Conservation (phyloP, 2,797 vertebrate genomes). For the Epinephelus coioides region DNA sequence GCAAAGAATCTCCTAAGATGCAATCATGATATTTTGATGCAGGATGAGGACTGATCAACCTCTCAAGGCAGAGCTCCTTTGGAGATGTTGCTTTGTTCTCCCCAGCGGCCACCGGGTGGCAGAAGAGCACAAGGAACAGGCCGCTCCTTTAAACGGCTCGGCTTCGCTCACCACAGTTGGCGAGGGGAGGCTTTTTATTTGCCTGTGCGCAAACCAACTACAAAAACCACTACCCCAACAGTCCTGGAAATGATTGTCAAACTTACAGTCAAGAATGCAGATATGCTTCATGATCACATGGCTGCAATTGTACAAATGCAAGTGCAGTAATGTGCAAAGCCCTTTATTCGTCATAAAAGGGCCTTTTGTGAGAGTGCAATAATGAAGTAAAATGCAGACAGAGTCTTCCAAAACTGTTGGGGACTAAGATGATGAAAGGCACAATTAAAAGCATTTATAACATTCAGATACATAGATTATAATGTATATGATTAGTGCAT, state of each 20-base stretch:
- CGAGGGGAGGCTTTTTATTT: slow-evolving; percentile 37
- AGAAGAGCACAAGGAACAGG: slow-evolving; percentile 86
- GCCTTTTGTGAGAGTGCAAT: slow-evolving; percentile 35
- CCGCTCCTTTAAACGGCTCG: slow-evolving; percentile 44
- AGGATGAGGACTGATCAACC: slow-evolving; percentile 74
- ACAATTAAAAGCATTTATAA: slow-evolving; percentile 27
- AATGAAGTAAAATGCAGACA: slow-evolving; percentile 44
- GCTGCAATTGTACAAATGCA: slow-evolving; percentile 36
- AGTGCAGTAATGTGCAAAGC: slow-evolving; percentile 27
- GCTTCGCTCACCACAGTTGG: slow-evolving; percentile 54
- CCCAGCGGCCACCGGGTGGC: slow-evolving; percentile 84
- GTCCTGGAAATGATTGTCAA: slow-evolving; percentile 65
- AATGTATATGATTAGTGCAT: slow-evolving; percentile 17
- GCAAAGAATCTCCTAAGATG: slow-evolving; percentile 80
- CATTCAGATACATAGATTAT: background rate
- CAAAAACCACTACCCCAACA: slow-evolving; percentile 54
- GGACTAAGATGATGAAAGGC: slow-evolving; percentile 28
- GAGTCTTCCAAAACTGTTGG: slow-evolving; percentile 24
- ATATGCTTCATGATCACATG: slow-evolving; percentile 59
- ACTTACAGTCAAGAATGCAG: slow-evolving; percentile 50
- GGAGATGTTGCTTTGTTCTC: slow-evolving; percentile 61
- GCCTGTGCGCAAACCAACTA: slow-evolving; percentile 42
- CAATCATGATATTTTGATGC: slow-evolving; percentile 82
- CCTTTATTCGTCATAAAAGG: slow-evolving; percentile 37
- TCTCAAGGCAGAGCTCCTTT: slow-evolving; percentile 66